phyloP scores from a whole-genome alignment of 1,140 invertebrate species.

The Cherax destructor region DNA sequence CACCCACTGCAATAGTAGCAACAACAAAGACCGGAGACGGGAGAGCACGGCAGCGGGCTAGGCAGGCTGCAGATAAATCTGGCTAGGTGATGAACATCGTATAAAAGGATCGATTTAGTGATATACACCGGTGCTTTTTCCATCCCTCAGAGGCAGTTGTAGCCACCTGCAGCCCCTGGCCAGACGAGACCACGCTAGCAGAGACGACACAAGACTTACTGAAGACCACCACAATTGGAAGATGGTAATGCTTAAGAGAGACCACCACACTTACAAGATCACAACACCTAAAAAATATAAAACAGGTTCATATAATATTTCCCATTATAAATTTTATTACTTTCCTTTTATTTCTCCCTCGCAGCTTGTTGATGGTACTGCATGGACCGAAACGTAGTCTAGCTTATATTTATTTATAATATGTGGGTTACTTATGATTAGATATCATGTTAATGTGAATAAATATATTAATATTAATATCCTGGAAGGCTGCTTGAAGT shows the following conservation, averaged over 20 bases:
- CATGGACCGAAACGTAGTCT: no score
- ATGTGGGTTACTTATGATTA: no score
- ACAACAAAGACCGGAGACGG: no score
- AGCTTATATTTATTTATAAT: no score
- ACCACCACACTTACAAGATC: not conserved
- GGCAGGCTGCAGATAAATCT: not conserved
- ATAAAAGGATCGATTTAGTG: conserved; percentile 31
- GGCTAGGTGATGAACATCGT: not conserved
- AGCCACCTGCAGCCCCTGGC: conserved; percentile 17
- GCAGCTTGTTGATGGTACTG: no score
- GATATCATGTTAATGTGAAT: no score
- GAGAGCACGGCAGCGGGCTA: not conserved
- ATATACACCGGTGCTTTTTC: conserved; percentile 27
- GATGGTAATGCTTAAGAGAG: not conserved
- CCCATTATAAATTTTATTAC: no score
- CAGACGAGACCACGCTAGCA: not conserved
- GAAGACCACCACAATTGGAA: not conserved
- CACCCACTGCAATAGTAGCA: not conserved
- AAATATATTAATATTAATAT: no score
- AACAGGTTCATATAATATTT: no score
- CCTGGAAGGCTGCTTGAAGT: no score
- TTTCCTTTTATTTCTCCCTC: no score
- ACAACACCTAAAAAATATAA: not conserved
- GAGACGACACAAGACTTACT: no score
- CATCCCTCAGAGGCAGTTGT: not conserved